phyloP scores from a whole-genome alignment of 2,888 invertebrate species.

The Ecliptopera silaceata region DNA sequence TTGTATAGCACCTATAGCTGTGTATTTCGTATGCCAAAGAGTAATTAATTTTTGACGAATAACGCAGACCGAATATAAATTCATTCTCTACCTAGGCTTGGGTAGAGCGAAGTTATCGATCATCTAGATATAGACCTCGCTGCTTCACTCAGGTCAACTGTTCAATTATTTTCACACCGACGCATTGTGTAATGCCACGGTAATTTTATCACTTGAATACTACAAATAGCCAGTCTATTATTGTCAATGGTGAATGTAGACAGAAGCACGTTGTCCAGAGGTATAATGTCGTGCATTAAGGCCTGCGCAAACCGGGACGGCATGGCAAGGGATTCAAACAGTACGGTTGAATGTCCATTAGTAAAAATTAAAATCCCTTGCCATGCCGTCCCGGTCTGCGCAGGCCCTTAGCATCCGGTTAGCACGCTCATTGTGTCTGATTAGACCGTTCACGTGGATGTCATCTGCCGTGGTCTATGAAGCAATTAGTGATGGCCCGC shows the following conservation, averaged over 20 bases:
- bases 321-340: too few relatives aligned
- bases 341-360: too few relatives aligned
- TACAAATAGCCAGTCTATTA: neutral
- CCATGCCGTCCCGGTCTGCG: too few relatives aligned
- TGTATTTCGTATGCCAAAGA: too few relatives aligned
- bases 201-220: neutral
- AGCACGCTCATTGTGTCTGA: slow-evolving; percentile 22
- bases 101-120: too few relatives aligned
- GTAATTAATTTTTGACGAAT: too few relatives aligned
- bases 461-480: slow-evolving; percentile 5
- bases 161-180: neutral
- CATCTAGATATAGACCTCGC: neutral
- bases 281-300: slow-evolving; percentile 10
- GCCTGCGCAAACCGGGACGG: too few relatives aligned
- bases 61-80: too few relatives aligned
- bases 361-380: too few relatives aligned
- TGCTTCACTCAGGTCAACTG: neutral
- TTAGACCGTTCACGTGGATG: slow-evolving; percentile 16
- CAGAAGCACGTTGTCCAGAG: slow-evolving; percentile 15
- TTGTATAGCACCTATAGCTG: too few relatives aligned
- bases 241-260: slow-evolving; percentile 9
- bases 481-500: slow-evolving; percentile 12
- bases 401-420: slow-evolving; percentile 13
- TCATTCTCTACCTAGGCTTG: too few relatives aligned
- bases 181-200: neutral